These are phyloP conservation scores for Drosophila gaucha DNA, from an alignment of 2,888 invertebrate genomes.

Conservation along the genomic window DNA sequence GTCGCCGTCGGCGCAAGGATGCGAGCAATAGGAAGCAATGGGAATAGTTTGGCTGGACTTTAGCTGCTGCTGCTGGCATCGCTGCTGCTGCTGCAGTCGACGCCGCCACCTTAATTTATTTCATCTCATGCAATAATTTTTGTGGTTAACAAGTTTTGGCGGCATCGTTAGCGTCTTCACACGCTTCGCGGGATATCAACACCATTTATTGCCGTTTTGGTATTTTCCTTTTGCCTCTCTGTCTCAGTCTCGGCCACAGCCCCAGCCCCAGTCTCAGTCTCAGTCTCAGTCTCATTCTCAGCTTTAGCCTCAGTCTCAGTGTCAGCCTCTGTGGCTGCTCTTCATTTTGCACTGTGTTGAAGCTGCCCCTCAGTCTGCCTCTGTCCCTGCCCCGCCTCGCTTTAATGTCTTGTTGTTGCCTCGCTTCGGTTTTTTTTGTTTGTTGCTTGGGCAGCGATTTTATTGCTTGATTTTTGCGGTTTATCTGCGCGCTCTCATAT, in stretches of 20 bases:
- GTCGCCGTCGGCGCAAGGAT: slow-evolving; percentile 68
- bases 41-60: slow-evolving; percentile 69
- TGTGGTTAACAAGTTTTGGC: slow-evolving; percentile 84
- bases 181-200: slow-evolving; percentile 83
- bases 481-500: slow-evolving; percentile 81
- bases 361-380: slow-evolving; percentile 4
- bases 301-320: slow-evolving; percentile 31
- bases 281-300: slow-evolving; percentile 10
- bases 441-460: slow-evolving; percentile 62
- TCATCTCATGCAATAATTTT: slow-evolving; percentile 82
- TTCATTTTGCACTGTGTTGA: slow-evolving; percentile 57
- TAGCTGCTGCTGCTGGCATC: slow-evolving; percentile 16
- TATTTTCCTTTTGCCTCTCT: slow-evolving; percentile 69
- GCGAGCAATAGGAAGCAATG: slow-evolving; percentile 78
- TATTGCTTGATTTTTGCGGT: slow-evolving; percentile 82
- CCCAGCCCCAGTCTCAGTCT: background rate
- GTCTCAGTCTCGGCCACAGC: slow-evolving; percentile 17
- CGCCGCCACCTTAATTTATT: slow-evolving; percentile 82
- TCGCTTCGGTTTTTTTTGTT: slow-evolving; percentile 14
- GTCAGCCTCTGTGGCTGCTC: slow-evolving; percentile 55
- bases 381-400: slow-evolving; percentile 18
- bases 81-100: slow-evolving; percentile 69
- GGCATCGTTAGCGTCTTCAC: slow-evolving; percentile 83
- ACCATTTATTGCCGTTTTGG: slow-evolving; percentile 82
- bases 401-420: slow-evolving; percentile 36